Evolutionary conservation across 2,113 vertebrate species (phyloP), one percentile per base, ranked within the genome.

Genomic region (Rana temporaria): DNA sequence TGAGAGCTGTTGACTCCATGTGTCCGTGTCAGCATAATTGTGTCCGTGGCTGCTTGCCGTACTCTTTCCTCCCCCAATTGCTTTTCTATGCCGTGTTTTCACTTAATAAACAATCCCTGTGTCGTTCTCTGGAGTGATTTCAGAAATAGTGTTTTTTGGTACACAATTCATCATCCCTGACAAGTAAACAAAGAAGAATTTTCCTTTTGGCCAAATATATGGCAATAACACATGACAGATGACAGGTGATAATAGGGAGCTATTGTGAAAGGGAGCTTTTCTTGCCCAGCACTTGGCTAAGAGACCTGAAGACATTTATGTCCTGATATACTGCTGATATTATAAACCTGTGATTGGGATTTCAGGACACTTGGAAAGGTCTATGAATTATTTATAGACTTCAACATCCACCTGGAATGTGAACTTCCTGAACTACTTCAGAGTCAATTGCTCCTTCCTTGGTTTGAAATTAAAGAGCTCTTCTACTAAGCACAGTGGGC

Each of bases 171-270:
- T 83, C 81, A 83, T 76, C 72, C 32, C 53, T 75, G 81, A 83
- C 81, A 83, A 83, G 81, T 83, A 83, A 83, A 76, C 81, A 83
- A 76, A 83, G 59, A 76, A 64, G 55, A 83, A 83, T 83, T 83
- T 75, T 83, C 81, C 81, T 83, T 83, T 83, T 83, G 81, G 81
- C 63, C 81, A 83, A 68, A 83, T 76, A 76, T 76, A 55, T 83
- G 62, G 71, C 81, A 76, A 76, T 83, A 76, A 74, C 71, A 76
- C 72, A 83, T 83, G 81, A 76, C 79, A 81, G 79, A 73, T 81
- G 79, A 81, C 81, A 83, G 73, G 71, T 83, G 81, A 83, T 75
- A 83, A 83, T 76, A 76, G 73, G 63, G 68, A 42, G 67, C 78
- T 34, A 79, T 68, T 69, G 53, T 69, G 72, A 22, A 59, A 19